Evolutionary conservation across 2,797 vertebrate genomes (phyloP), one percentile per base, ranked within the genome.

Genomic region (Babyrousa celebensis): DNA sequence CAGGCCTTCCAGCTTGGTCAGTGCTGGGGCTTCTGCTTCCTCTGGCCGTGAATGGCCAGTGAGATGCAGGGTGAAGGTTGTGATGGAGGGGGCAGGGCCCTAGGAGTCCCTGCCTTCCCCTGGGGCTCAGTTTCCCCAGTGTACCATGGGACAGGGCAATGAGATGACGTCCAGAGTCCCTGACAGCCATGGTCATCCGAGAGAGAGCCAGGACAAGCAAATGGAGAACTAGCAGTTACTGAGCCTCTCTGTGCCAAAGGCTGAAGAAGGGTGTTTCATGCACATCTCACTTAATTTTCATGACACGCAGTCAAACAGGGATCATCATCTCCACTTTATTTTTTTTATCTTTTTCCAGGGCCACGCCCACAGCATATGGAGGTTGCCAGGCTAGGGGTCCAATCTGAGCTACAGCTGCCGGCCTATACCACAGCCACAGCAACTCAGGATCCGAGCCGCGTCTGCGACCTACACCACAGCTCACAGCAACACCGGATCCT

Each of bases 101-200:
- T 29, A 2, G 27, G 60, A 84, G 27, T 58, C 71, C 67, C 84
- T 85, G 29, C 16, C 60, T n/a, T 95, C 72, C 54, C 52, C 67
- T 23, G 63, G 21, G 74, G 23, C 96, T 82, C 67, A 27, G 63
- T 85, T 85, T 83, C 58, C 74, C 70, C 63, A 88, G 52, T 54
- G 16, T 20, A 27, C 67, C 63, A n/a, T 40, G 74, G 56, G 21
- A 23, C 29, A 21, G 9, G 10, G 5, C 23, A 16, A 1, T 48
- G n/a, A 77, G n/a, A 60, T 60, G 67, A 23, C 23, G 9, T 6
- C 14, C 23, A 23, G 94, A 63, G 56, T 74, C 4, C 70, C 40
- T 63, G 67, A 12, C 15, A 84, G 60, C 68, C 85, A 48, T 29
- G 15, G 74, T 62, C 54, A 58, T 71, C 17, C 4, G 20, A 27